A percentile compares a stretch with the other conserved stretches of the same genome.
These are phyloP conservation scores for Cercocebus atys DNA, from an alignment of 2,113 vertebrate genomes.

Conservation along the genomic window DNA sequence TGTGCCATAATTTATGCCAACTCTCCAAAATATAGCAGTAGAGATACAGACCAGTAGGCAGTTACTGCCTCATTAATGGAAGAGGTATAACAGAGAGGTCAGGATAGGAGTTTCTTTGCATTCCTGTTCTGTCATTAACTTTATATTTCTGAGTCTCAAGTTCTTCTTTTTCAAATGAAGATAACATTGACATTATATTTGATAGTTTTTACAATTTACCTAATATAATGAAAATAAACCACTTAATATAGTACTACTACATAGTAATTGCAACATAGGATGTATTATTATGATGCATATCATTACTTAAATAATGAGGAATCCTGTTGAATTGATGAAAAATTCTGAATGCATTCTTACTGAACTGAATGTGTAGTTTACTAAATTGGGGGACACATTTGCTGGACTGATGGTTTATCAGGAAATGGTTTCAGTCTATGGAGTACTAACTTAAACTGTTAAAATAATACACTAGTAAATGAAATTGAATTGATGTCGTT, in stretches of 20 bases:
- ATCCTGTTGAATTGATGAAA: background rate
- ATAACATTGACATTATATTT: background rate
- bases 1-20: background rate
- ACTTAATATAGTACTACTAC: background rate
- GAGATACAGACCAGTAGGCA: background rate
- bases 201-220: background rate
- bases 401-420: background rate
- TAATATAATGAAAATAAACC: background rate
- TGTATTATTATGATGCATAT: background rate
- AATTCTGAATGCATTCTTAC: background rate
- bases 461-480: background rate
- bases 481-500: background rate
- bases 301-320: background rate
- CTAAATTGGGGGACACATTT: background rate
- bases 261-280: background rate
- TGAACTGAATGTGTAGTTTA: background rate
- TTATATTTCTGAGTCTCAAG: background rate
- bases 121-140: background rate
- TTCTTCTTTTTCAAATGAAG: background rate
- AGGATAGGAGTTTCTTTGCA: background rate
- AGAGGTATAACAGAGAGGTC: background rate
- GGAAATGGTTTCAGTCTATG: background rate
- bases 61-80: background rate
- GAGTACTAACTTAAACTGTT: background rate
- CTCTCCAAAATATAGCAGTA: background rate